These are phyloP conservation scores for Nothoprocta perdicaria DNA, from an alignment of 2,113 vertebrate genomes.

Conservation along the genomic window DNA sequence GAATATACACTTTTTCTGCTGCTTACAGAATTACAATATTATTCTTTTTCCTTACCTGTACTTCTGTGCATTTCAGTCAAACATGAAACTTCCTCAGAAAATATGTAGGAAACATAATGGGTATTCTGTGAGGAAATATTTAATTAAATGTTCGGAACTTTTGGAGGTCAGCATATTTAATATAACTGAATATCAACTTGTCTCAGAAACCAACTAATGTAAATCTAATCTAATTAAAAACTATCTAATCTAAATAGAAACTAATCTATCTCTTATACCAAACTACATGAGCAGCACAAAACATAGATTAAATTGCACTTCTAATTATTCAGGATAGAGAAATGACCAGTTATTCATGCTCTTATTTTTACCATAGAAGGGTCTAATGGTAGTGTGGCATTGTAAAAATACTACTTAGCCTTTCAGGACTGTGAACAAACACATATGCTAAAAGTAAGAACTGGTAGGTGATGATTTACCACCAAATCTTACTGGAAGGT, in stretches of 20 bases:
- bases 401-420: not conserved
- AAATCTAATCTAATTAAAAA: not conserved
- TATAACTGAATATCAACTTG: not conserved
- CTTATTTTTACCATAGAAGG: not conserved
- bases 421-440: not conserved
- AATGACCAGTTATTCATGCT: not conserved
- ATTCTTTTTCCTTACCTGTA: not conserved
- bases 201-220: not conserved
- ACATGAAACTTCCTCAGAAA: not conserved
- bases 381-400: rapidly evolving
- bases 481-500: not conserved
- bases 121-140: not conserved
- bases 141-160: not conserved
- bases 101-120: not conserved
- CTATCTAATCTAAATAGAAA: too few species aligned
- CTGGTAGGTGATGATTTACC: not conserved
- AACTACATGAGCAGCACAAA: not conserved
- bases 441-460: not conserved
- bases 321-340: not conserved
- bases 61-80: not conserved
- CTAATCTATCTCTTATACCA: not conserved
- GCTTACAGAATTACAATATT: not conserved
- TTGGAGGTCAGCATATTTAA: not conserved
- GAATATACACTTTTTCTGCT: not conserved
- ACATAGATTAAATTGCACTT: not conserved